Percentiles rank a stretch among this genome's conserved stretches.
These are phyloP conservation scores for Mico argentatus DNA, from an alignment of 2,797 vertebrate genomes.

Conservation along the genomic window DNA sequence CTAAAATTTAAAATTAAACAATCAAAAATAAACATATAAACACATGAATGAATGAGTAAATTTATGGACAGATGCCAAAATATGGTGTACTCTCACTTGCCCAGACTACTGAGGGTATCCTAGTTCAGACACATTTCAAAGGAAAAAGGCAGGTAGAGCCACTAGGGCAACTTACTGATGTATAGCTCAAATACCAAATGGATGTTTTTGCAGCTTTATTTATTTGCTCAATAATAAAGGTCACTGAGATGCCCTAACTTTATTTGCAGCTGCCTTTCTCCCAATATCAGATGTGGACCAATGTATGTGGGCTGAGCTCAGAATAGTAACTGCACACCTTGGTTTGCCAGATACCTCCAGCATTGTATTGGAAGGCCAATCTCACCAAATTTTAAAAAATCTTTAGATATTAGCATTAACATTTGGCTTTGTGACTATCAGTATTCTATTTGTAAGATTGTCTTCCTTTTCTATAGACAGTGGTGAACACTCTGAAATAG, in stretches of 20 bases:
- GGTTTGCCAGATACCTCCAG: background rate
- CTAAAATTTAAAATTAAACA: background rate
- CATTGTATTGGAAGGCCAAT: background rate
- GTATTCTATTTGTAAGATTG: slow-evolving; percentile 7
- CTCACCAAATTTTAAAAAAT: background rate
- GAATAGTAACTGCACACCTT: background rate
- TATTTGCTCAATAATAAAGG: background rate
- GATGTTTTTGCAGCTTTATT: background rate
- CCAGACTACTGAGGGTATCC: background rate
- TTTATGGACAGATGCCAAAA: background rate
- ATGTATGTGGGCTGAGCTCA: background rate
- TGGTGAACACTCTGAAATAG: background rate
- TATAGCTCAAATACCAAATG: background rate
- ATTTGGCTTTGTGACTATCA: slow-evolving; percentile 32
- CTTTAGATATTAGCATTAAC: background rate
- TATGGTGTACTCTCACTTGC: background rate
- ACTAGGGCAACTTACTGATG: background rate
- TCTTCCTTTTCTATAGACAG: background rate
- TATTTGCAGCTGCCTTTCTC: background rate
- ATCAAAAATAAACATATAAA: background rate
- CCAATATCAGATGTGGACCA: background rate
- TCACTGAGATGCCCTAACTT: background rate
- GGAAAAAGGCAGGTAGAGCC: background rate
- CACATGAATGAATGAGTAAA: background rate
- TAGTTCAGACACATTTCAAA: background rate